Percentiles rank a stretch among this genome's conserved stretches.
phyloP scores from a whole-genome alignment of 1,140 invertebrate species.

The Scaptodrosophila lebanonensis region DNA sequence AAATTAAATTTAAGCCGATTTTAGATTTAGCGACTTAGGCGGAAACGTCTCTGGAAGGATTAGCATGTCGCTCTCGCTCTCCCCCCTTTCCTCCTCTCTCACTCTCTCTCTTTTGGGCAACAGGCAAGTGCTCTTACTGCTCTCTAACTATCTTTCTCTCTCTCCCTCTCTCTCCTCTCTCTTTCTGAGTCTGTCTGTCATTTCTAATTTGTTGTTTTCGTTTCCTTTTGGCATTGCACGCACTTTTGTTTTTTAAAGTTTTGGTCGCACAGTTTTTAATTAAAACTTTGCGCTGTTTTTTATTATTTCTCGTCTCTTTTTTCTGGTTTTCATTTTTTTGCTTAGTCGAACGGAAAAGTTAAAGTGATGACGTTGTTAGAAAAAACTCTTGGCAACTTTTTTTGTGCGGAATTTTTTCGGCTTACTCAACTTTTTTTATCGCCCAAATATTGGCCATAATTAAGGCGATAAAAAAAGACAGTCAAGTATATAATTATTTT shows the following conservation, averaged over 20 bases:
- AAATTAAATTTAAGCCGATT: slow-evolving; percentile 69
- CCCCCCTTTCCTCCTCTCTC: not conserved
- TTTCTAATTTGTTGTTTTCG: not conserved
- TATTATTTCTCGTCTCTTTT: slow-evolving; percentile 15
- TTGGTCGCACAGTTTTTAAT: slow-evolving; percentile 51
- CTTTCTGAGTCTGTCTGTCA: not conserved
- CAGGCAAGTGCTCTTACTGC: slow-evolving; percentile 32
- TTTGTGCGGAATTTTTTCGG: slow-evolving; percentile 15
- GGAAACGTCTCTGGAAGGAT: too few species aligned
- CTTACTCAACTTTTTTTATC: slow-evolving; percentile 50
- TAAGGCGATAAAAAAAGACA: slow-evolving; percentile 52
- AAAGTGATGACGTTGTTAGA: slow-evolving; percentile 26
- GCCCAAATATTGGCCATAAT: slow-evolving; percentile 67
- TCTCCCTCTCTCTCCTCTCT: not conserved
- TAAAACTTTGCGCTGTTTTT: slow-evolving; percentile 64
- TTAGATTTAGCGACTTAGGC: too few species aligned
- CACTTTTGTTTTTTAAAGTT: slow-evolving; percentile 14
- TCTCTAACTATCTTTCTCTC: too few species aligned
- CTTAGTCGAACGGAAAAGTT: slow-evolving; percentile 1
- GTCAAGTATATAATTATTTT: slow-evolving; percentile 46
- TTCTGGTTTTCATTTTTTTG: not conserved
- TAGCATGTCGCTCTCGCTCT: slow-evolving; percentile 14
- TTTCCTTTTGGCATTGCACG: too few species aligned
- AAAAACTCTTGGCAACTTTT: slow-evolving; percentile 20
- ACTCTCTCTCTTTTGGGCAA: not conserved